A percentile compares a stretch with the other conserved stretches of the same genome.
Conservation (phyloP, 1,140 invertebrate genomes). For the Hypsibius dujardini region DNA sequence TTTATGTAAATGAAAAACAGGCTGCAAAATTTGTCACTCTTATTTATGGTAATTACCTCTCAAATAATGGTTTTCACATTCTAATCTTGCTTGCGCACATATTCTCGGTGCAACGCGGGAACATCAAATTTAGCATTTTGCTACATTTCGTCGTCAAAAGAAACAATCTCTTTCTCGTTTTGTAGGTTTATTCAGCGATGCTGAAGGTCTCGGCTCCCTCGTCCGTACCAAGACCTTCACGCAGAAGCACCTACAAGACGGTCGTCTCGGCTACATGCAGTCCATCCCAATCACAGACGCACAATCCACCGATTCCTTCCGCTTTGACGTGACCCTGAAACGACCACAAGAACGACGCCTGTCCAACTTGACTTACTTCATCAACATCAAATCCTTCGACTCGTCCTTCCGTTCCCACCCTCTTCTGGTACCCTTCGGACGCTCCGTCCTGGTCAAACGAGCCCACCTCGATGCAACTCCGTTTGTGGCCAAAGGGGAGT, state of each 20-base stretch:
- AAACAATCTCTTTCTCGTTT: no score
- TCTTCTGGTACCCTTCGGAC: background rate
- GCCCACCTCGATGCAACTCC: conserved; percentile 4
- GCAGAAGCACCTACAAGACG: conserved; percentile 8
- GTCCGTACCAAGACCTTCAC: background rate
- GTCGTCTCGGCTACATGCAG: conserved; percentile 11
- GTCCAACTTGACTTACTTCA: background rate
- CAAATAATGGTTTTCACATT: no score
- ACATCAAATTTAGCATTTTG: no score
- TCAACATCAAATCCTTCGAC: conserved; percentile 4
- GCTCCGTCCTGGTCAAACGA: conserved; percentile 9
- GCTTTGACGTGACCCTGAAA: background rate
- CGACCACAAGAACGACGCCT: background rate
- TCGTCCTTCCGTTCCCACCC: background rate
- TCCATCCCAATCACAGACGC: background rate
- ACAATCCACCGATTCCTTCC: background rate
- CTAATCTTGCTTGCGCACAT: no score
- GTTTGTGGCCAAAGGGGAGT: background rate
- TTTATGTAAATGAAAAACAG: no score
- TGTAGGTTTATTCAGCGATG: background rate
- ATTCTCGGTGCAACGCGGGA: no score
- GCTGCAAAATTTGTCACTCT: no score
- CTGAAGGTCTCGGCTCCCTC: background rate
- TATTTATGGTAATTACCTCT: no score
- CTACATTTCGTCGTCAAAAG: no score